These are phyloP conservation scores for Andrena flavipes DNA, from an alignment of 2,888 invertebrate genomes.

Conservation along the genomic window DNA sequence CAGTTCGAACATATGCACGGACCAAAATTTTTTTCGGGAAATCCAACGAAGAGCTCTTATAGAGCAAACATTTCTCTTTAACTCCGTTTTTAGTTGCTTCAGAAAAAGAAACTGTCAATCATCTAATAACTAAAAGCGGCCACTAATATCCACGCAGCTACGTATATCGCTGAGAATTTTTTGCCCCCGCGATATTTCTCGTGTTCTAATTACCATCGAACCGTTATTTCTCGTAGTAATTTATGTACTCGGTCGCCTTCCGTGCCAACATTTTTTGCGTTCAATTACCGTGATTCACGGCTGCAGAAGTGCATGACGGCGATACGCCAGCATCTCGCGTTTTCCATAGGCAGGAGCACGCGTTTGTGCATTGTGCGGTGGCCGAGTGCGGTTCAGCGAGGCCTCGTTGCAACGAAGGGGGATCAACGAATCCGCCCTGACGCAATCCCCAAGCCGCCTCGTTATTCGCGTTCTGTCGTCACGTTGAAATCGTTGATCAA, in stretches of 20 bases:
- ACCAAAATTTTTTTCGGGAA: too few species aligned
- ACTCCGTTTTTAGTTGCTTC: too few species aligned
- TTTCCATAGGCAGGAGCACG: not conserved
- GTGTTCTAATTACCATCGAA: not conserved
- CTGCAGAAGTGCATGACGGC: not conserved
- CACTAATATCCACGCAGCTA: too few species aligned
- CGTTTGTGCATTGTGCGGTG: not conserved
- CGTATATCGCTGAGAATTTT: too few species aligned
- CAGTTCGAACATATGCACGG: too few species aligned
- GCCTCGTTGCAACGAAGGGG: not conserved
- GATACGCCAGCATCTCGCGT: constrained; percentile 7
- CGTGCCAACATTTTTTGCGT: not conserved
- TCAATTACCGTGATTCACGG: not conserved
- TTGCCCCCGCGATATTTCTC: too few species aligned
- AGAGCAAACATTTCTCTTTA: too few species aligned
- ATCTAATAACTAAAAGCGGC: too few species aligned
- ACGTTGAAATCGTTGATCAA: constrained; percentile 33
- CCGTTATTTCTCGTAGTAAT: not conserved
- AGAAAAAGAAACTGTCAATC: too few species aligned
- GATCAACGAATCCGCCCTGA: constrained; percentile 17
- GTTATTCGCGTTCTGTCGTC: constrained; percentile 25
- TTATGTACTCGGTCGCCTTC: not conserved
- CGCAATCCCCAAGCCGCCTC: constrained; percentile 4
- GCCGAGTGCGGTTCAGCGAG: not conserved
- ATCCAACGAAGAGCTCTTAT: too few species aligned